phyloP scores from a whole-genome alignment of 2,113 vertebrate genomes.

The Sturnira hondurensis region DNA sequence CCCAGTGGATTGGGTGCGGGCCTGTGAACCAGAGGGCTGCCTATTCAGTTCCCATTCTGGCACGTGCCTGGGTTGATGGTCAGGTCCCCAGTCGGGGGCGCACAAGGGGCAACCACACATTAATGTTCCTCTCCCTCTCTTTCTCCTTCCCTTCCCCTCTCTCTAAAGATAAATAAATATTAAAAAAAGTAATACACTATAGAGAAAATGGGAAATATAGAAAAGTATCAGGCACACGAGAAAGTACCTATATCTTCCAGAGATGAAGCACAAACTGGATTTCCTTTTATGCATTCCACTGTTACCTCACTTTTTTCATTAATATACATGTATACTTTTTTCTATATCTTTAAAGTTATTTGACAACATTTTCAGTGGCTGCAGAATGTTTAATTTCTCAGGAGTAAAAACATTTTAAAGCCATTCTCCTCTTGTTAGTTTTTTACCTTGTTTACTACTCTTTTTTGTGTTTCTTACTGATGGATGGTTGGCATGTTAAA shows the following conservation, averaged over 20 bases:
- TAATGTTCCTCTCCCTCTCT: no score
- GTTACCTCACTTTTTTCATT: neutral
- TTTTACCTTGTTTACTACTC: neutral
- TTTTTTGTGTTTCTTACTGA: constrained; percentile 13
- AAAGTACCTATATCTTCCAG: neutral
- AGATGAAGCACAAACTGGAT: neutral
- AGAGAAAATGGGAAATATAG: neutral
- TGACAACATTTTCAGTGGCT: constrained; percentile 20
- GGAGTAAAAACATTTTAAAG: neutral
- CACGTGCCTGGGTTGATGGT: no score
- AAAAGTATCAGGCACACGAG: neutral
- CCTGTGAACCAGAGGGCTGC: no score
- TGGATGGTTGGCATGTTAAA: neutral
- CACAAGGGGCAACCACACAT: no score
- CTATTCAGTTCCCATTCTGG: no score
- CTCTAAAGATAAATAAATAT: no score
- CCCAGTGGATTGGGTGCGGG: no score
- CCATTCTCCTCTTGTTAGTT: neutral
- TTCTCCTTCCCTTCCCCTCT: no score
- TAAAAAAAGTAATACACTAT: neutral
- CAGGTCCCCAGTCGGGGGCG: no score
- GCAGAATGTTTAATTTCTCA: constrained; percentile 9
- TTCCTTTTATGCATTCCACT: neutral
- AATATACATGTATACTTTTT: neutral
- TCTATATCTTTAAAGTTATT: neutral